Base-by-base conservation (phyloP, 1,140 invertebrate genomes). In the Varroa destructor region DNA sequence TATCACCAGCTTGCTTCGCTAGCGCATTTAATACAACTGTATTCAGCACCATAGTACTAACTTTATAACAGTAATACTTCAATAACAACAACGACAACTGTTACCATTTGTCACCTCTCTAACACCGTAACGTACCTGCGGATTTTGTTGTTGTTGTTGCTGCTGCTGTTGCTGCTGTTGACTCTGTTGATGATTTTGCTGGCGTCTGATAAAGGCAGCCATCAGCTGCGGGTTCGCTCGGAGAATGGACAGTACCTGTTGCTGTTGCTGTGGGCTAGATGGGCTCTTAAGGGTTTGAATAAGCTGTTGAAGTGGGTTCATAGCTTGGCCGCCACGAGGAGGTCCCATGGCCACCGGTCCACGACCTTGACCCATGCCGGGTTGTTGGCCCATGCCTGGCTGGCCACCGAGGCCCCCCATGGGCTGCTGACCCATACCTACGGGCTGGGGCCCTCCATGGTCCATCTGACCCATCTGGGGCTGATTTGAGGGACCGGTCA, bases 141-240 rank as follows among this genome's bases (percentile, higher is more conserved):
- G 84, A 73, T 85, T 83, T 73, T 84, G 83, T 73, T 81, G 83
- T 80, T 81, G 81, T 46, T 79, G 77, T 37, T 75, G 74, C 56
- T 75, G 74, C 8, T 74, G 74, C 73, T 74, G 75, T 37, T 75
- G 74, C 25, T 80, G 77, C 73, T 78, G 80, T 46, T 77, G 75
- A 46, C 58, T 43, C 67, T 79, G 78, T 71, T 80, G 77, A 57
- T 77, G 78, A 37, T 74, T 85, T 82, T 90, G 87, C 78, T 89
- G 83, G 81, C 94, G 90, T 80, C 93, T 93, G 71, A 97, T 92
- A 78, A 96, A 94, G 67, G 92, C 91, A 71, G 93, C 93, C 92
- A 97, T 97, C 10, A 97, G 83, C 73, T 90, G 90, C 58, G 93
- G 93, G 83, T 97, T 93, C 61, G 87, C 88, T 80, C 94, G 95